phyloP scores from a whole-genome alignment of 2,888 invertebrate genomes.

The Dascillus cervinus region DNA sequence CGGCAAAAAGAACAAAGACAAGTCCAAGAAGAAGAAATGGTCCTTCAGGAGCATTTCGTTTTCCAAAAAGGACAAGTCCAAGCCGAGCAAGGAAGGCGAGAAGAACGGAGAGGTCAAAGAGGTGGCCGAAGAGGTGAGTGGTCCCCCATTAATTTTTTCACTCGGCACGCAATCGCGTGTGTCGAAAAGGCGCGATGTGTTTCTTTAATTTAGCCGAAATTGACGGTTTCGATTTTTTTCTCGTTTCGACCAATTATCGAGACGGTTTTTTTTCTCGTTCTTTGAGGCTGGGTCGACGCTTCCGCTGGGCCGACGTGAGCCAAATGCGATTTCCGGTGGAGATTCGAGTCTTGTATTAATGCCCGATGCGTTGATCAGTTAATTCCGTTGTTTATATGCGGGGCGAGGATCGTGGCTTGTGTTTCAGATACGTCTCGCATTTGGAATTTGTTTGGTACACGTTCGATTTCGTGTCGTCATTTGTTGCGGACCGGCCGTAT shows the following conservation, averaged over 20 bases:
- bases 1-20: conserved; percentile 36
- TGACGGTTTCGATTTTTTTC: conserved; percentile 1
- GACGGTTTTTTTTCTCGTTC: too few species aligned
- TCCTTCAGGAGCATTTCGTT: conserved; percentile 82
- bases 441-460: too few species aligned
- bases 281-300: conserved; percentile 15
- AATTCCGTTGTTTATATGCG: too few species aligned
- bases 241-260: conserved; percentile 7
- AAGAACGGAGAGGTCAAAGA: conserved; percentile 53
- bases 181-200: too few species aligned
- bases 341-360: conserved; percentile 4
- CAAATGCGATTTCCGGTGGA: conserved; percentile 29
- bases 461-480: too few species aligned
- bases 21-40: conserved; percentile 79
- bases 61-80: conserved; percentile 79
- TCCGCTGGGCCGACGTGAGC: conserved; percentile 29
- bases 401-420: too few species aligned
- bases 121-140: conserved; percentile 59
- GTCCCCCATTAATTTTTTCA: too few species aligned
- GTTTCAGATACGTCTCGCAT: too few species aligned
- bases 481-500: too few species aligned
- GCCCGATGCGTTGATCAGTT: not conserved
- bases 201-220: too few species aligned
- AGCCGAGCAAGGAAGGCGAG: conserved; percentile 61
- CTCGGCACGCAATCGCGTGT: too few species aligned